A percentile compares a stretch with the other conserved stretches of the same genome.
These are phyloP conservation scores for Chroicocephalus ridibundus DNA, from an alignment of 2,113 vertebrate species.

Conservation along the genomic window DNA sequence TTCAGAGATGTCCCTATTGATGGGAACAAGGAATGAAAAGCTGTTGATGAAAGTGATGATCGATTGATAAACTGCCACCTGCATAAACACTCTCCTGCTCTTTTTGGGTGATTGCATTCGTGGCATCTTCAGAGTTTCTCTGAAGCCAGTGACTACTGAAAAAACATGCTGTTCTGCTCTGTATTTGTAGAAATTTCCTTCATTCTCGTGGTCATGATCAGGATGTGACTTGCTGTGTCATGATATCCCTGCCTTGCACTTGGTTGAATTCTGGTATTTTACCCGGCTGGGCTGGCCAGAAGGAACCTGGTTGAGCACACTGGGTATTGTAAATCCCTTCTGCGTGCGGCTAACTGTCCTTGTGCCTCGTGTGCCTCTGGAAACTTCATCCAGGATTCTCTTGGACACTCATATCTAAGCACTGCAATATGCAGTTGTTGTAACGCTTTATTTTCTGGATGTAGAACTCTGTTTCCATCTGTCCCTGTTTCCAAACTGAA, in stretches of 20 bases:
- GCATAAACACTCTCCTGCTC: background rate
- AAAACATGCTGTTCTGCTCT: background rate
- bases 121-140: background rate
- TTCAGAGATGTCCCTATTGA: slow-evolving; percentile 39
- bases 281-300: background rate
- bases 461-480: background rate
- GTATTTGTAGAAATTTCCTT: background rate
- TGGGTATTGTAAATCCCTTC: background rate
- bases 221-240: background rate
- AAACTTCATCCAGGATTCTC: background rate
- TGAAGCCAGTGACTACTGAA: background rate
- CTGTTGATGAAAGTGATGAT: slow-evolving; percentile 22
- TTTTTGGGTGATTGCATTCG: background rate
- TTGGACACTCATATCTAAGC: background rate
- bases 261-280: background rate
- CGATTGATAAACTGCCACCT: slow-evolving; percentile 29
- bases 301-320: background rate
- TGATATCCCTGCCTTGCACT: background rate
- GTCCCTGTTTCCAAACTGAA: background rate
- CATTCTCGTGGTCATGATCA: background rate
- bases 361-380: background rate
- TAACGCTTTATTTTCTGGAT: background rate
- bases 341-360: background rate
- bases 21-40: slow-evolving; percentile 33
- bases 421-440: background rate